Evolutionary conservation across 2,113 vertebrate genomes (phyloP).

Genomic region (Brienomyrus brachyistius): DNA sequence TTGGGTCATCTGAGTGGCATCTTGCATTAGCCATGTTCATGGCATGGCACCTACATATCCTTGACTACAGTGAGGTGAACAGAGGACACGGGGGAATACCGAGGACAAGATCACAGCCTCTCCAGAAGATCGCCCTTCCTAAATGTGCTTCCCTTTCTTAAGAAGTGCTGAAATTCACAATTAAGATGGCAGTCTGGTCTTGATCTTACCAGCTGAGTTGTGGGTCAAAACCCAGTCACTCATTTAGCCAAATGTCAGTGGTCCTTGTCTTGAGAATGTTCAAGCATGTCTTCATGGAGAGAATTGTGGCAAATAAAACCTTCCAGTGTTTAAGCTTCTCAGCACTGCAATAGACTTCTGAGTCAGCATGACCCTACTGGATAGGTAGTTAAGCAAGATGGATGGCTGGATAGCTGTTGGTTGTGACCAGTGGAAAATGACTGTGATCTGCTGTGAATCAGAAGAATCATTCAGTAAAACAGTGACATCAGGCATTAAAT

Average conservation of each 20-base stretch:
- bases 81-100: neutral
- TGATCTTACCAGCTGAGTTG: neutral
- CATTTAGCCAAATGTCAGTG: neutral
- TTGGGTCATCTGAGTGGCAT: neutral
- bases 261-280: neutral
- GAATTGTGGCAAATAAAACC: neutral
- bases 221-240: neutral
- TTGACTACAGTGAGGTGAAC: neutral
- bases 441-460: neutral
- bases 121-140: neutral
- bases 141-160: neutral
- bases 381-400: neutral
- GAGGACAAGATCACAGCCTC: neutral
- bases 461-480: neutral
- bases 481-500: neutral
- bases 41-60: neutral
- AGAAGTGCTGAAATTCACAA: neutral
- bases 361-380: neutral
- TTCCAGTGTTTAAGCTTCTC: neutral
- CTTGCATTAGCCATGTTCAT: neutral
- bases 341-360: neutral
- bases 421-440: neutral
- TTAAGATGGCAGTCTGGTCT: neutral
- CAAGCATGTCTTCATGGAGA: neutral
- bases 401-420: neutral